Evolutionary conservation across 2,113 vertebrate genomes (phyloP).

Genomic region (Cyprinus carpio): DNA sequence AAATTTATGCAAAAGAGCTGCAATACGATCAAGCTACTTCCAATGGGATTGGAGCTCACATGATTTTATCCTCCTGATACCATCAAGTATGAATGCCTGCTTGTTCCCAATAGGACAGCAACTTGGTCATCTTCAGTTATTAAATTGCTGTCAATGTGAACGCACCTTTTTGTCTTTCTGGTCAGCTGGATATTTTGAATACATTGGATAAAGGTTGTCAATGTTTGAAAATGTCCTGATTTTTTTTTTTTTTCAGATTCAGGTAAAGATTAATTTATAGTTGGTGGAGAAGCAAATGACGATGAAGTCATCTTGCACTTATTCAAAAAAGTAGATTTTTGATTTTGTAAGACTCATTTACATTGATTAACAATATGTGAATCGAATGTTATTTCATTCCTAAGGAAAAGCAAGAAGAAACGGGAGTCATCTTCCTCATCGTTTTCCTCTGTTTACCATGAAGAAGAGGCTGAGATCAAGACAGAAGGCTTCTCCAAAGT

Average conservation of each 20-base stretch:
- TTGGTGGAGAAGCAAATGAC: neutral
- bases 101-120: neutral
- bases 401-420: constrained; percentile 87
- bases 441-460: constrained; percentile 78
- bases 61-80: neutral
- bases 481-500: constrained; percentile 81
- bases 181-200: neutral
- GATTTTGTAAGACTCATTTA: neutral
- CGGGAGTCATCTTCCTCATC: constrained; percentile 87
- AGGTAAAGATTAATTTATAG: neutral
- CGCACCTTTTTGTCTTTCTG: neutral
- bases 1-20: neutral
- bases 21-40: neutral
- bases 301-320: neutral
- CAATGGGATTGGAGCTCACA: neutral
- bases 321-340: neutral
- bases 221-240: neutral
- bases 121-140: neutral
- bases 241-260: too few species aligned
- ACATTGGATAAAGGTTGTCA: neutral
- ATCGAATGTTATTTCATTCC: neutral
- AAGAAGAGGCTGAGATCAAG: constrained; percentile 80
- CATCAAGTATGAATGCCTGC: neutral
- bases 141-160: constrained; percentile 12
- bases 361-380: neutral